Conservation (phyloP, 2,113 vertebrate species). For the Lophochroa leadbeateri region DNA sequence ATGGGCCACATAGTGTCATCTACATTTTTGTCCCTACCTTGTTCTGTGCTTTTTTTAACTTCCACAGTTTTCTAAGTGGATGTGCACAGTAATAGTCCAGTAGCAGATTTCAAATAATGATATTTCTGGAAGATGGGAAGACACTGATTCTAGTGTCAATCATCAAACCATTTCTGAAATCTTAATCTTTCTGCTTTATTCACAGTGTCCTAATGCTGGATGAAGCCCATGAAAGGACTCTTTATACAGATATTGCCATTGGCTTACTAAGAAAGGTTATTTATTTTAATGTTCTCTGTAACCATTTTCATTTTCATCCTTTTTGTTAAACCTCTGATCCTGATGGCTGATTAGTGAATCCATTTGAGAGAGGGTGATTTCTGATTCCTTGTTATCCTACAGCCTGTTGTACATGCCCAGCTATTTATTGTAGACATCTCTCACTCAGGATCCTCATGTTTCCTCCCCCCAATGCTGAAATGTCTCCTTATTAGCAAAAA, state of each 20-base stretch:
- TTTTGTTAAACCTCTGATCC: not conserved
- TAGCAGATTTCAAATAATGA: not conserved
- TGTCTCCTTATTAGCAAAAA: not conserved
- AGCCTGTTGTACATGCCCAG: not conserved
- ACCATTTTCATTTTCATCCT: not conserved
- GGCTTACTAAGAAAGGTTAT: conserved; percentile 96
- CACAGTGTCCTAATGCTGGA: conserved; percentile 92
- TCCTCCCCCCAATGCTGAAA: not conserved
- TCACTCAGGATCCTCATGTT: not conserved
- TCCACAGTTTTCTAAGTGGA: not conserved
- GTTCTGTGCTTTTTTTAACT: not conserved
- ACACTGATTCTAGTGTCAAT: not conserved
- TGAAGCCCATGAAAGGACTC: conserved; percentile 95
- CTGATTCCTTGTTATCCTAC: not conserved
- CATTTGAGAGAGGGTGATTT: not conserved
- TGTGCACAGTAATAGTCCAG: not conserved
- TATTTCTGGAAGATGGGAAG: not conserved
- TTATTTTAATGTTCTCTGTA: not conserved
- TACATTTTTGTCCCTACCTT: not conserved
- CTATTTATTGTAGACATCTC: not conserved
- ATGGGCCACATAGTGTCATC: rapidly evolving
- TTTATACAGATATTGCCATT: conserved; percentile 96
- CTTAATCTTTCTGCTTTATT: not conserved
- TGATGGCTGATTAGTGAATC: not conserved
- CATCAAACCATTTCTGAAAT: not conserved